Evolutionary conservation across 1,140 invertebrate genomes (phyloP).

Genomic region (Melitaea cinxia): DNA sequence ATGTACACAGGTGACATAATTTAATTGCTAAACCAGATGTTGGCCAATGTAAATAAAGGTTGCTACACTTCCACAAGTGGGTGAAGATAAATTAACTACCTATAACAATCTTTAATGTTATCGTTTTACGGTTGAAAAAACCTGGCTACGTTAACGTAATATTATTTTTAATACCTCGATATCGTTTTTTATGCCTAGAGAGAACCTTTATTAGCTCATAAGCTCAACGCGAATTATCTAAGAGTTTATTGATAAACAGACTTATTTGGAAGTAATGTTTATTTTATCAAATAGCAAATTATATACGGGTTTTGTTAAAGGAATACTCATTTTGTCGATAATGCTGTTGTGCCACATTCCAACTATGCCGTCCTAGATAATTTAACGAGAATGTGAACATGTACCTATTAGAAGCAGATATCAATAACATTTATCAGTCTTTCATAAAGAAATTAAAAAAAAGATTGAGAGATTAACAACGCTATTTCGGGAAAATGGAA

Average conservation of each 20-base stretch:
- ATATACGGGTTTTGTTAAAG: slow-evolving; percentile 33
- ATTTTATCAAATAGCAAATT: slow-evolving; percentile 18
- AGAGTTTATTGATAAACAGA: background rate
- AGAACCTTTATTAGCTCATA: background rate
- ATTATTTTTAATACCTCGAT: slow-evolving; percentile 7
- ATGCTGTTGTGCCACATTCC: slow-evolving; percentile 30
- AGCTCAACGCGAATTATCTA: background rate
- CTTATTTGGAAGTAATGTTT: background rate
- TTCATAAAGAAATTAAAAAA: background rate
- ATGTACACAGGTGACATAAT: slow-evolving; percentile 17
- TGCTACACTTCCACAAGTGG: slow-evolving; percentile 6
- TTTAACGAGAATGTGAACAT: slow-evolving; percentile 13
- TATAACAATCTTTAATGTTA: background rate
- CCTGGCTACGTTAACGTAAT: background rate
- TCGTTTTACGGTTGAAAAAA: background rate
- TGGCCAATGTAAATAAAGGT: background rate
- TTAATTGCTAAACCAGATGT: slow-evolving; percentile 13
- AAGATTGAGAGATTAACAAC: background rate
- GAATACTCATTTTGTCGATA: slow-evolving; percentile 36
- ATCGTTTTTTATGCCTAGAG: too few relatives aligned
- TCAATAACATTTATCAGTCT: slow-evolving; percentile 3
- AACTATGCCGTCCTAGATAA: slow-evolving; percentile 25
- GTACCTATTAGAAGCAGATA: background rate
- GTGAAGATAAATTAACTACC: background rate
- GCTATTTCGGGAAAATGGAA: background rate